A percentile compares a stretch with the other conserved stretches of the same genome.
These are phyloP conservation scores for Ceratitis capitata DNA, from an alignment of 1,140 invertebrate species.

Conservation along the genomic window DNA sequence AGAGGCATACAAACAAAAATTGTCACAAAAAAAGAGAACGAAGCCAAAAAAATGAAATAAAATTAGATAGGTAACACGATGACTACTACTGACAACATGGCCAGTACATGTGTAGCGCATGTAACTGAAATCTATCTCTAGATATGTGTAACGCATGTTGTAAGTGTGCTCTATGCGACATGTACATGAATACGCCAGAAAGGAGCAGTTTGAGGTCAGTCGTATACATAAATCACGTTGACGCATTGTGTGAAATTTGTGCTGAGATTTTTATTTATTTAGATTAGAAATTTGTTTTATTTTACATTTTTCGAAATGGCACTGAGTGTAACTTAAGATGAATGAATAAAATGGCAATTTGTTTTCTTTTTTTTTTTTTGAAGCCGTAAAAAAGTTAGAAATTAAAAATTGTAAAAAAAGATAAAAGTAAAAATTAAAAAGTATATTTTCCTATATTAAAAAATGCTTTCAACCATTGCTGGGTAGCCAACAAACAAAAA, in stretches of 20 bases:
- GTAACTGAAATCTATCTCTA: background rate
- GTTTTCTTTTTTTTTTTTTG: too few species aligned
- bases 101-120: constrained; percentile 17
- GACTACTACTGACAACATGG: constrained; percentile 17
- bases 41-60: background rate
- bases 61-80: constrained; percentile 26
- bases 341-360: too few species aligned
- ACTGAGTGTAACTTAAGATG: background rate
- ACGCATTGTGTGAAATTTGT: constrained; percentile 32
- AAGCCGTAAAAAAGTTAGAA: too few species aligned
- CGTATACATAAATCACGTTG: constrained; percentile 9
- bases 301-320: background rate
- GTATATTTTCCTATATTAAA: too few species aligned
- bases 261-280: background rate
- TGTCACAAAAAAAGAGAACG: background rate
- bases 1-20: background rate
- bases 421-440: too few species aligned
- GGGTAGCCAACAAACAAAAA: too few species aligned
- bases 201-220: constrained; percentile 34
- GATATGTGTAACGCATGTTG: background rate
- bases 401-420: too few species aligned
- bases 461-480: too few species aligned
- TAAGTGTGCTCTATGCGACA: constrained; percentile 37
- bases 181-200: constrained; percentile 29
- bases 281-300: background rate